A percentile compares a stretch with the other conserved stretches of the same genome.
phyloP scores from a whole-genome alignment of 2,888 invertebrate species.

The Ennomos erosarius region DNA sequence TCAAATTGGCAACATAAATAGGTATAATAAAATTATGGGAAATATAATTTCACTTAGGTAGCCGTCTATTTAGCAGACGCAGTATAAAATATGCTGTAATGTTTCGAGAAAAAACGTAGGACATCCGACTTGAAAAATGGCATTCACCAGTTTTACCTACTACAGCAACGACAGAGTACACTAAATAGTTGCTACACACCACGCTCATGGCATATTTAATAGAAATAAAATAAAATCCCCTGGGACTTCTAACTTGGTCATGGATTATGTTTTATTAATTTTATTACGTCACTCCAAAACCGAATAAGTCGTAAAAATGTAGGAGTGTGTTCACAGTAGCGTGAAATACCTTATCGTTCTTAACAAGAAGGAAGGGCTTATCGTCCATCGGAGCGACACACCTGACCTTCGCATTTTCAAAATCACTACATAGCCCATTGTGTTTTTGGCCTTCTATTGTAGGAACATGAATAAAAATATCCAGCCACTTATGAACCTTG shows the following conservation, averaged over 20 bases:
- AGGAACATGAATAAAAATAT: constrained; percentile 19
- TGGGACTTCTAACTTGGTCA: too few relatives aligned
- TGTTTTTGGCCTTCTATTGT: constrained; percentile 49
- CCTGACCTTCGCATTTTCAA: constrained; percentile 79
- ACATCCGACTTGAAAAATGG: too few relatives aligned
- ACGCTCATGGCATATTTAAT: too few relatives aligned
- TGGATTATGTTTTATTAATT: neutral
- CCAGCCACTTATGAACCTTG: constrained; percentile 4
- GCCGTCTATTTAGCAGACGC: too few relatives aligned
- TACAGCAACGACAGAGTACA: too few relatives aligned
- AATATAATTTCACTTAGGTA: too few relatives aligned
- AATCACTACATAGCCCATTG: constrained; percentile 70
- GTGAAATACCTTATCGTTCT: constrained; percentile 71
- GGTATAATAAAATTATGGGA: too few relatives aligned
- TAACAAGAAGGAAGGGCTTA: constrained; percentile 73
- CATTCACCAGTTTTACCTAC: too few relatives aligned
- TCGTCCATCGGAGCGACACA: constrained; percentile 63
- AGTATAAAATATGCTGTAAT: too few relatives aligned
- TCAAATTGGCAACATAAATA: constrained; percentile 3
- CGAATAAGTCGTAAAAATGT: constrained; percentile 44
- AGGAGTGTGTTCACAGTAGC: constrained; percentile 55
- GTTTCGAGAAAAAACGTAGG: too few relatives aligned
- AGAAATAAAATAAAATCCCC: too few relatives aligned
- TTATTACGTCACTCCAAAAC: neutral
- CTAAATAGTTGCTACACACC: too few relatives aligned